Conservation (phyloP, 1,140 invertebrate species). For the Lordiphosa stackelbergi region DNA sequence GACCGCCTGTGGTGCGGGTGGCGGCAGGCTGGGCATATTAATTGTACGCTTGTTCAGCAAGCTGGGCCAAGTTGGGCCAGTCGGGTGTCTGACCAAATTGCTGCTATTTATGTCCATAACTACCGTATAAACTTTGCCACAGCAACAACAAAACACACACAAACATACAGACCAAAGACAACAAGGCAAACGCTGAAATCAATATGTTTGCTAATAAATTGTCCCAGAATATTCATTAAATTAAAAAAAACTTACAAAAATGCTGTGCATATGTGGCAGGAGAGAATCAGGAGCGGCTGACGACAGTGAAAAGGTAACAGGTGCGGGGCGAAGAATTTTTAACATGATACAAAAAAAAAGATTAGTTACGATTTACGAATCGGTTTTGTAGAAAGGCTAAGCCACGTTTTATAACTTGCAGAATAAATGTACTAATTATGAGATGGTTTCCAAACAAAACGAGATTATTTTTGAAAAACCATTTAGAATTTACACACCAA, state of each 20-base stretch:
- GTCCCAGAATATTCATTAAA: slow-evolving; percentile 76
- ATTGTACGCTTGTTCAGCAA: slow-evolving; percentile 69
- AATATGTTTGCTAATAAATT: slow-evolving; percentile 76
- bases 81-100: slow-evolving; percentile 76
- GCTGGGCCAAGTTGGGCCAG: slow-evolving; percentile 33
- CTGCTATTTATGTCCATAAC: slow-evolving; percentile 77
- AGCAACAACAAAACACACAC: slow-evolving; percentile 41
- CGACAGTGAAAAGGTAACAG: background rate
- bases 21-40: slow-evolving; percentile 67
- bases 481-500: too few relatives aligned
- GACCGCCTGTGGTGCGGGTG: slow-evolving; percentile 63
- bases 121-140: slow-evolving; percentile 75
- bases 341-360: too few relatives aligned
- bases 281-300: slow-evolving; percentile 35
- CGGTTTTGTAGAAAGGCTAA: too few relatives aligned
- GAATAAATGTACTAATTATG: too few relatives aligned
- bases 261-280: slow-evolving; percentile 24
- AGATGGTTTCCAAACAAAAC: too few relatives aligned
- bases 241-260: slow-evolving; percentile 65
- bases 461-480: too few relatives aligned
- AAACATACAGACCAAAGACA: slow-evolving; percentile 34
- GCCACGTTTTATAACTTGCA: too few relatives aligned
- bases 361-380: too few relatives aligned
- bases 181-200: slow-evolving; percentile 74
- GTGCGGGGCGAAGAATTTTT: too few relatives aligned